Evolutionary conservation across 2,797 vertebrate species (phyloP).

Genomic region (Picus viridis): DNA sequence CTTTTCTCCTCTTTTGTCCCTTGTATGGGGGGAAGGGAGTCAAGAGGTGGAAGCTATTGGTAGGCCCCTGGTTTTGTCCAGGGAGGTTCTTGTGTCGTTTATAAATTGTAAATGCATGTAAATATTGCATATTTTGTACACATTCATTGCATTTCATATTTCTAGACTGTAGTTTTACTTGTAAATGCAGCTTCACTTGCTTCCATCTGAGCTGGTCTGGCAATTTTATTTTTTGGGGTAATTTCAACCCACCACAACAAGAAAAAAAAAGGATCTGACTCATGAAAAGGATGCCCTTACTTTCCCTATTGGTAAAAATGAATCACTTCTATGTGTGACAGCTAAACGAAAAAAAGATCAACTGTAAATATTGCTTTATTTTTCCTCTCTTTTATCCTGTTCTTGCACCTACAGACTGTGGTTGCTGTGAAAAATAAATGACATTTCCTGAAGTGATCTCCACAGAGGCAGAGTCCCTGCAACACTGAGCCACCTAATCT

Average conservation of each 20-base stretch:
- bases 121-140: no score
- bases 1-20: no score
- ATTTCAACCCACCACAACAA: background rate
- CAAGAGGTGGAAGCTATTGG: no score
- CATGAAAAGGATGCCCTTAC: conserved; percentile 64
- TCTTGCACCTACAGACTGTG: conserved; percentile 60
- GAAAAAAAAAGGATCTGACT: conserved; percentile 71
- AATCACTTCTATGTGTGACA: conserved; percentile 69
- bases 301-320: conserved; percentile 74
- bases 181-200: no score
- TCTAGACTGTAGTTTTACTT: no score
- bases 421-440: conserved; percentile 60
- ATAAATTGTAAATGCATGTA: no score
- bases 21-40: no score
- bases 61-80: no score
- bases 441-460: conserved; percentile 48
- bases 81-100: no score
- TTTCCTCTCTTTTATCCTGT: conserved; percentile 55
- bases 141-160: no score
- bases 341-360: conserved; percentile 49
- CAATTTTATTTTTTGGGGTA: no score
- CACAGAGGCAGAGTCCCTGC: conserved; percentile 1
- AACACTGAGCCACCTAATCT: conserved; percentile 15
- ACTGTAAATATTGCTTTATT: conserved; percentile 68
- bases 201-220: no score